phyloP scores from a whole-genome alignment of 2,797 vertebrate species.

The Scyliorhinus canicula region DNA sequence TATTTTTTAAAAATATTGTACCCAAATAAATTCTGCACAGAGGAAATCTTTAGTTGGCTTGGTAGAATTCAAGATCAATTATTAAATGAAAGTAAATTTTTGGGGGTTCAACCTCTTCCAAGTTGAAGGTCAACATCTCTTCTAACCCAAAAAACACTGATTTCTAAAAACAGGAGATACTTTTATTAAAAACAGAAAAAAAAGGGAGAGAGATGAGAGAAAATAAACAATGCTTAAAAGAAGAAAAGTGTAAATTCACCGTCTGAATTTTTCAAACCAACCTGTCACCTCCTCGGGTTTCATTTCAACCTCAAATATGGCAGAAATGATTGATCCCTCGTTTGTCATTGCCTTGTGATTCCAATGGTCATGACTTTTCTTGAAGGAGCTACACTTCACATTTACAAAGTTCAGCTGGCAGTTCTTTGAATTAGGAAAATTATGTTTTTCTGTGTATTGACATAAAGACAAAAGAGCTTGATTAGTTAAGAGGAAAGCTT shows the following conservation, averaged over 20 bases:
- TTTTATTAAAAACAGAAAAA: slow-evolving; percentile 60
- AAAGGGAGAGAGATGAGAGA: slow-evolving; percentile 46
- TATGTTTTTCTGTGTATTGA: not conserved
- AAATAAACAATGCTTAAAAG: slow-evolving; percentile 43
- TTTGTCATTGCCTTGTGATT: slow-evolving; percentile 68
- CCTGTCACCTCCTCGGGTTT: slow-evolving; percentile 98
- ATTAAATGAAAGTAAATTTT: not conserved
- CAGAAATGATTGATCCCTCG: slow-evolving; percentile 76
- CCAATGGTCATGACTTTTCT: slow-evolving; percentile 63
- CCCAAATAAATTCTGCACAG: not conserved
- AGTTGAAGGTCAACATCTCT: slow-evolving; percentile 39
- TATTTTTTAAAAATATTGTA: not conserved
- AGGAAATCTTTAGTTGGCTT: not conserved
- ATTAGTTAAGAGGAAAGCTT: not conserved
- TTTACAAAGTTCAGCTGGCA: slow-evolving; percentile 83
- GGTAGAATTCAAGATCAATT: not conserved
- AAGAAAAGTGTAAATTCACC: slow-evolving; percentile 53
- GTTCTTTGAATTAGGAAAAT: slow-evolving; percentile 71
- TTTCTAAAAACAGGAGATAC: slow-evolving; percentile 92
- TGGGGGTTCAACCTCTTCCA: not conserved
- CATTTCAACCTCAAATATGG: slow-evolving; percentile 88
- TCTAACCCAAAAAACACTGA: slow-evolving; percentile 42
- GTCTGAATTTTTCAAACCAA: slow-evolving; percentile 72
- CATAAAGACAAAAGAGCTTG: not conserved
- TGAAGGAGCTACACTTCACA: slow-evolving; percentile 77